Conservation (phyloP, 2,888 invertebrate species). For the Ormyrus nitidulus region DNA sequence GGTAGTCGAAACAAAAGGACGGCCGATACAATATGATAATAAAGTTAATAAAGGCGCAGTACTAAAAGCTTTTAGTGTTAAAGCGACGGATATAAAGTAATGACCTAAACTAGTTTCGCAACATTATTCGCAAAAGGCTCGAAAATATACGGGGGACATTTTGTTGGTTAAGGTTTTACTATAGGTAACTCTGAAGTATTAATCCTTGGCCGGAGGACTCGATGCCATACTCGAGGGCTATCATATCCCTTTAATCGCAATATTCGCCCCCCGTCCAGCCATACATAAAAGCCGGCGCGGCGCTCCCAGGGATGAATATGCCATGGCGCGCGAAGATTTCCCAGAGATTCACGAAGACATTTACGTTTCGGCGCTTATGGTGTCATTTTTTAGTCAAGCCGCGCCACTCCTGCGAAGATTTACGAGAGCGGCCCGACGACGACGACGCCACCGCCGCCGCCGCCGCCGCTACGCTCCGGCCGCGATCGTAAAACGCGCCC, state of each 20-base stretch:
- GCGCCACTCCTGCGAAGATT: conserved; percentile 25
- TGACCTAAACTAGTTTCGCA: too few species aligned
- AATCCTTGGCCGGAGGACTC: too few species aligned
- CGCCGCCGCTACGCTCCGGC: too few species aligned
- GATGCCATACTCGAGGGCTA: conserved; percentile 1
- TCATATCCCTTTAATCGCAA: conserved; percentile 45
- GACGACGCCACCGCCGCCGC: conserved; percentile 6
- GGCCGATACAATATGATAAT: too few species aligned
- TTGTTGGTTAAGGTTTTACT: background rate
- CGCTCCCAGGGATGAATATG: conserved; percentile 14
- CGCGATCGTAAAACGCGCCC: conserved; percentile 46
- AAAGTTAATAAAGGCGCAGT: too few species aligned
- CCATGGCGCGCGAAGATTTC: conserved; percentile 38
- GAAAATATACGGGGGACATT: too few species aligned
- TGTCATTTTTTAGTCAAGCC: conserved; percentile 45
- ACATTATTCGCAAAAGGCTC: too few species aligned
- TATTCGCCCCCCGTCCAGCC: conserved; percentile 10
- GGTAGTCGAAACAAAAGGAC: too few species aligned
- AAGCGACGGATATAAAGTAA: too few species aligned
- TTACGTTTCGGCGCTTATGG: conserved; percentile 56
- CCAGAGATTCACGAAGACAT: conserved; percentile 54
- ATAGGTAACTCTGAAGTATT: background rate
- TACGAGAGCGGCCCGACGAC: conserved; percentile 32
- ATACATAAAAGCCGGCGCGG: conserved; percentile 35
- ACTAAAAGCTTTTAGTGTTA: too few species aligned